Evolutionary conservation across 2,113 vertebrate species (phyloP), one percentile per base, ranked within the genome.

Genomic region (Chionodraco myersi): DNA sequence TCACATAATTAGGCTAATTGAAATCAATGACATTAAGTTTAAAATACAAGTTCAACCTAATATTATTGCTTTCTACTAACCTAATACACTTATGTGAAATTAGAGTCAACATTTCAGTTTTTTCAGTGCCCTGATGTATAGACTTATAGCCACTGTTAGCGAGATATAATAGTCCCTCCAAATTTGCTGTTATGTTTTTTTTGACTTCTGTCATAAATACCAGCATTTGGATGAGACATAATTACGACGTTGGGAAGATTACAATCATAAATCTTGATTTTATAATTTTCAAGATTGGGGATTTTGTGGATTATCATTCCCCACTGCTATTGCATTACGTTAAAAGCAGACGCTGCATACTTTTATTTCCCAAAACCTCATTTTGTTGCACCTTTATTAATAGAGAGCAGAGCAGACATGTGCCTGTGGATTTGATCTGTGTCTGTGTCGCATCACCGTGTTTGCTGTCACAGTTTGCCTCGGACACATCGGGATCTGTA

Each of bases 381-480:
- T 49, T 84, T 75, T 57, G 52, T 61, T 14, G 6, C 51, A 21
- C 10, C 53, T 36, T 15, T 49, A 63, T 66, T 66, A 49, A 70
- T 23, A 12, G 21, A 51, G 44, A 12, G 57, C 51, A 11, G 61
- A 12, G 75, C 63, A 51, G 58, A 72, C 58, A 75, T 79, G 67
- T 52, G 77, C 36, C 53, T 18, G 44, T 23, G 45, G 56, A 77
- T 72, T 62, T 1, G 6, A 36, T 6, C 36, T 75, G 47, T 44
- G 63, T 56, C 53, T 65, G 66, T 30, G 65, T 70, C 61, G 53
- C 77, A 53, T 83, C 70, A 48, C 2, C 15, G 81, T 72, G 77
- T 86, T 83, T 15, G 36, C 84, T 70, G 84, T 91, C 85, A 86
- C 80, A 77, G 76, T 88, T 87, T 83, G 72, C 79, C 79, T 0